Conservation (phyloP, 2,888 invertebrate genomes). For the Osmoderma eremita region DNA sequence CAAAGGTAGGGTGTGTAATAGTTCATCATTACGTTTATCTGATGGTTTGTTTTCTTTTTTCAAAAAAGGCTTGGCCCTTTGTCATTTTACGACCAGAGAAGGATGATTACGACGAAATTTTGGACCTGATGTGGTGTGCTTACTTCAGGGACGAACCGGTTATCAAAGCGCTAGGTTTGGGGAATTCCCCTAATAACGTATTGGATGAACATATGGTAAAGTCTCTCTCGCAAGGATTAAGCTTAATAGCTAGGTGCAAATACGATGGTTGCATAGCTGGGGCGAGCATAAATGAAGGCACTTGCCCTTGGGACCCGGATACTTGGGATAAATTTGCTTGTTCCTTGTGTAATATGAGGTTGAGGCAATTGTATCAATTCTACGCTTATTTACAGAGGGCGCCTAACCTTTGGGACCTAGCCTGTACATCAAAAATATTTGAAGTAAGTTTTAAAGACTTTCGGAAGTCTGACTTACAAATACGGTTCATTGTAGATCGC, state of each 20-base stretch:
- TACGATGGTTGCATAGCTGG: slow-evolving; percentile 62
- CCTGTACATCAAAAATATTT: slow-evolving; percentile 58
- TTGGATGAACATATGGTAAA: slow-evolving; percentile 61
- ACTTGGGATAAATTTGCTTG: slow-evolving; percentile 68
- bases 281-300: slow-evolving; percentile 64
- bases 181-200: slow-evolving; percentile 61
- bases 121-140: slow-evolving; percentile 65
- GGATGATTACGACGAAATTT: slow-evolving; percentile 63
- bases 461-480: too few species aligned
- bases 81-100: slow-evolving; percentile 62
- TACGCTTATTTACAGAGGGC: slow-evolving; percentile 65
- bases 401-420: slow-evolving; percentile 61
- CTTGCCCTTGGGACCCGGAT: slow-evolving; percentile 66
- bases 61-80: slow-evolving; percentile 49
- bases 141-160: slow-evolving; percentile 69
- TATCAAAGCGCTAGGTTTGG: slow-evolving; percentile 63
- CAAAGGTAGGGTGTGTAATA: neutral
- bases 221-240: slow-evolving; percentile 61
- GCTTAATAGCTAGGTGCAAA: slow-evolving; percentile 61
- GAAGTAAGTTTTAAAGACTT: slow-evolving; percentile 60
- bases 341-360: slow-evolving; percentile 60
- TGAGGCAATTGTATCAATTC: slow-evolving; percentile 66
- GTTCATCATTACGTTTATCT: neutral
- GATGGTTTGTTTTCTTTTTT: neutral
- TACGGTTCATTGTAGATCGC: slow-evolving; percentile 61